Evolutionary conservation across 1,140 invertebrate species (phyloP).

Genomic region (Atta cephalotes): DNA sequence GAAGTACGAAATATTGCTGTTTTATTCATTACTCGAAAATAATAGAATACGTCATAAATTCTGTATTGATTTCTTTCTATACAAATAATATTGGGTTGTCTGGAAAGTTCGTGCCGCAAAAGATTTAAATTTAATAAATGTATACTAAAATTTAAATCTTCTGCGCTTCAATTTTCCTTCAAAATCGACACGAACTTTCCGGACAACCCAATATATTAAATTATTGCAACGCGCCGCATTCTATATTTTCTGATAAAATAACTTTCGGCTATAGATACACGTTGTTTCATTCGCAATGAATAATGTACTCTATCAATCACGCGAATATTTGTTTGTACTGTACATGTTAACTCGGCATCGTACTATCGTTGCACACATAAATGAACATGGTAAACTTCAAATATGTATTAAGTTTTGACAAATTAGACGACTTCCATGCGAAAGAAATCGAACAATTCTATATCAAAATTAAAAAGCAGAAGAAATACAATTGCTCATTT

Average conservation of each 20-base stretch:
- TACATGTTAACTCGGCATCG: not conserved
- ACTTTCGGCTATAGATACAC: not conserved
- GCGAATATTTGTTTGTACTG: slow-evolving; percentile 20
- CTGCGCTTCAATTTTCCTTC: no score
- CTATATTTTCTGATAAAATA: slow-evolving; percentile 2
- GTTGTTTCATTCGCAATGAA: not conserved
- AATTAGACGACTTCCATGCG: not conserved
- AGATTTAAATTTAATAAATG: no score
- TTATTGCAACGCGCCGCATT: not conserved
- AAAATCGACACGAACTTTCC: no score
- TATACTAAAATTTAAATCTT: no score
- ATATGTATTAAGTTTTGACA: not conserved
- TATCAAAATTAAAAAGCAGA: not conserved
- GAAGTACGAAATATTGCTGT: not conserved
- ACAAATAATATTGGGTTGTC: not conserved
- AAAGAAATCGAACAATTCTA: not conserved
- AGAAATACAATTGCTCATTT: not conserved
- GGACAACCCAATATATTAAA: not conserved
- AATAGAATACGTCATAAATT: not conserved
- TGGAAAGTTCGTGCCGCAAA: no score
- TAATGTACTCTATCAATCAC: not conserved
- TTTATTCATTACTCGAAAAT: not conserved
- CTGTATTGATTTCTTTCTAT: not conserved
- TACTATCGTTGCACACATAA: not conserved
- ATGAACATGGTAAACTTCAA: slow-evolving; percentile 6